Conservation (phyloP, 2,888 invertebrate species). For the Ernsta delagoae region DNA sequence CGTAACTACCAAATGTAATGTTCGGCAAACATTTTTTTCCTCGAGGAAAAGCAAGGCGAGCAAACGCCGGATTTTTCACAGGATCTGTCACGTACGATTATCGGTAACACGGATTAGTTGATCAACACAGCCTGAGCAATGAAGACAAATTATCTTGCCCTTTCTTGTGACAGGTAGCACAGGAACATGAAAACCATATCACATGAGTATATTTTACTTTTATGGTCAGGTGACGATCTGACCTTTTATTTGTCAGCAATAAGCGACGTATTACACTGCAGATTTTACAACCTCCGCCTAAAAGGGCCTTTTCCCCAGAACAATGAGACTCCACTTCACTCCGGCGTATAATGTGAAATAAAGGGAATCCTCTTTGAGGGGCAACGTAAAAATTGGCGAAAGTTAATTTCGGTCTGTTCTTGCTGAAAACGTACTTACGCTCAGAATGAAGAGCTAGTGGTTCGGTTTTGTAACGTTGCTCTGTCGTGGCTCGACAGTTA, state of each 20-base stretch:
- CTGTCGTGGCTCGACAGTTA: background rate
- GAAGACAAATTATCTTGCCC: constrained; percentile 11
- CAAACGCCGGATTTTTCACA: background rate
- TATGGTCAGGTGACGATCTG: constrained; percentile 1
- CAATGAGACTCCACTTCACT: constrained; percentile 41
- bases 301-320: constrained; percentile 34
- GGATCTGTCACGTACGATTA: constrained; percentile 6
- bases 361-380: constrained; percentile 30
- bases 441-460: background rate
- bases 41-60: background rate
- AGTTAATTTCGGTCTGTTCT: background rate
- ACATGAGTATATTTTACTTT: background rate
- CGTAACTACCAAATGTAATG: background rate
- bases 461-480: background rate
- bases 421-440: background rate
- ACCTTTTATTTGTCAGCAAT: constrained; percentile 30
- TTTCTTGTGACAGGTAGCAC: background rate
- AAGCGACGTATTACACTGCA: constrained; percentile 42
- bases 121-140: constrained; percentile 13
- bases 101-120: constrained; percentile 31
- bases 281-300: constrained; percentile 37
- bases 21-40: constrained; percentile 13
- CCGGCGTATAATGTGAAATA: constrained; percentile 40
- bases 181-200: background rate
- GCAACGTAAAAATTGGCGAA: constrained; percentile 16